Conservation (phyloP, 2,797 vertebrate genomes). For the Neomorphus geoffroyi region DNA sequence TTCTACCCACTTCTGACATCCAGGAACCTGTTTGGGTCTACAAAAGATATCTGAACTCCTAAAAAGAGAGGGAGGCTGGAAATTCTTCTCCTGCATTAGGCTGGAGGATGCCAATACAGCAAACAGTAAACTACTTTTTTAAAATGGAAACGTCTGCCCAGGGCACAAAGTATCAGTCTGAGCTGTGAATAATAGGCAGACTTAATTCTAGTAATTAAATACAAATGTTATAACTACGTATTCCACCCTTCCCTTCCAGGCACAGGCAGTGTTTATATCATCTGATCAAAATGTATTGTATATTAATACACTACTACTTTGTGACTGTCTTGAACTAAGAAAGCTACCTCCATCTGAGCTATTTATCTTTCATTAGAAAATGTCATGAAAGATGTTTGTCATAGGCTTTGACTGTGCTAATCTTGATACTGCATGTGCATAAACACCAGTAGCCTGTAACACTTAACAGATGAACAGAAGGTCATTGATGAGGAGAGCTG, state of each 20-base stretch:
- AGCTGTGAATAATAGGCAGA: not conserved
- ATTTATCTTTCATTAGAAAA: not conserved
- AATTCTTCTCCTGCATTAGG: not conserved
- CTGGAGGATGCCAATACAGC: not conserved
- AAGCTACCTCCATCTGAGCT: not conserved
- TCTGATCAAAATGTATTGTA: not conserved
- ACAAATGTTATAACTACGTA: not conserved
- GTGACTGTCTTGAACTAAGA: not conserved
- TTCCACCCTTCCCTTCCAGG: not conserved
- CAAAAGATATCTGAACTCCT: not conserved
- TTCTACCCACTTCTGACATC: not conserved
- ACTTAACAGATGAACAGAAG: not conserved
- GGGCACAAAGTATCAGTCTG: not conserved
- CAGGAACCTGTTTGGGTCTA: not conserved
- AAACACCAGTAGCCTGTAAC: not conserved
- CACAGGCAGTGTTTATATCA: not conserved
- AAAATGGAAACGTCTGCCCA: not conserved
- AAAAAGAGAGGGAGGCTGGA: not conserved
- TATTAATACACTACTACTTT: not conserved
- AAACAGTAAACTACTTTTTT: not conserved
- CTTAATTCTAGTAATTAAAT: conserved; percentile 20
- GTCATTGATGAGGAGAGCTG: not conserved
- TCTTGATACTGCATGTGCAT: not conserved
- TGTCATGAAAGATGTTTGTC: not conserved
- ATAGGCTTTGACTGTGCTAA: not conserved